These are phyloP conservation scores for Drosophila busckii DNA, from an alignment of 1,140 invertebrate genomes.

Conservation along the genomic window DNA sequence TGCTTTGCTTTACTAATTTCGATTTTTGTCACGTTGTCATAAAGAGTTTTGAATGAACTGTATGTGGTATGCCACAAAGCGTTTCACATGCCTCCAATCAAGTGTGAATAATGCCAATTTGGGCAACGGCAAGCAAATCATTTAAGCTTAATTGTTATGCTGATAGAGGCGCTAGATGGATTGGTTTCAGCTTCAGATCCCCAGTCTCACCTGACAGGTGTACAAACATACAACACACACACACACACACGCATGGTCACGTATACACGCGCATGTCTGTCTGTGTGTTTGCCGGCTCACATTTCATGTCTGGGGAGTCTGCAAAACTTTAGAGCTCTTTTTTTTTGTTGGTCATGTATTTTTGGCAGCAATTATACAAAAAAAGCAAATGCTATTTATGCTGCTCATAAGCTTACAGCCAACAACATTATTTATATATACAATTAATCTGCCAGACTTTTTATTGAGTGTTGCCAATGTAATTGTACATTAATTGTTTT, in stretches of 20 bases:
- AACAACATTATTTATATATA: too few species aligned
- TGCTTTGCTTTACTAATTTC: too few species aligned
- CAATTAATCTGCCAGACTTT: constrained; percentile 42
- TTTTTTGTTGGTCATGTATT: constrained; percentile 34
- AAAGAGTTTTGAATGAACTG: constrained; percentile 56
- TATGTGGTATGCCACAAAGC: constrained; percentile 8
- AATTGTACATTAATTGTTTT: too few species aligned
- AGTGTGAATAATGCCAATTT: constrained; percentile 74
- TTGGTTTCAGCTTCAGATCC: constrained; percentile 55
- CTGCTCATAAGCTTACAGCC: too few species aligned
- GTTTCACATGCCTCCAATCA: constrained; percentile 70
- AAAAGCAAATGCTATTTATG: too few species aligned
- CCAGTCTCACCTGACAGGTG: constrained; percentile 66
- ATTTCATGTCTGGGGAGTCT: constrained; percentile 50
- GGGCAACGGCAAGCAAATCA: constrained; percentile 50
- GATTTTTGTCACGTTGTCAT: constrained; percentile 58
- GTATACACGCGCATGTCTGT: constrained; percentile 6
- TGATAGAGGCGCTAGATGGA: constrained; percentile 75
- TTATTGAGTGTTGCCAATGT: too few species aligned
- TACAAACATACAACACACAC: constrained; percentile 33
- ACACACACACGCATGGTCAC: constrained; percentile 4
- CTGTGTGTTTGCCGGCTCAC: constrained; percentile 55
- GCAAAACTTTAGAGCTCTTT: constrained; percentile 38
- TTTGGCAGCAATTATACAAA: constrained; percentile 43
- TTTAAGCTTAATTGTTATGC: constrained; percentile 76